Evolutionary conservation across 2,113 vertebrate species (phyloP).

Genomic region (Rhombomys opimus): DNA sequence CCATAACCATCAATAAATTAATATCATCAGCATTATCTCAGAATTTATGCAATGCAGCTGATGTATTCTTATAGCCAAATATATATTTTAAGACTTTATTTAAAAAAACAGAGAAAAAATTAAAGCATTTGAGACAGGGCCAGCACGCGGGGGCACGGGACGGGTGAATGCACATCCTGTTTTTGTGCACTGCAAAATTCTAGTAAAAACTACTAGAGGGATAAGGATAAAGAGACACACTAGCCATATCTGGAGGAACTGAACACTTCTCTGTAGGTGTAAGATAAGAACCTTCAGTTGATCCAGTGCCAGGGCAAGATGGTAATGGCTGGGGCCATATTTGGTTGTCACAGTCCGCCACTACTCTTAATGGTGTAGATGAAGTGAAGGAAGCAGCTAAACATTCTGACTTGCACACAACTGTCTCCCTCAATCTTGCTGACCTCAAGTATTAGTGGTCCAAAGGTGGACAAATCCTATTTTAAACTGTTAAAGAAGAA

Average conservation of each 20-base stretch:
- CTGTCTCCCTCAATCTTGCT: neutral
- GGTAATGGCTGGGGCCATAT: neutral
- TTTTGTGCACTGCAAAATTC: neutral
- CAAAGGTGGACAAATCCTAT: neutral
- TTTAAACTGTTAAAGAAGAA: neutral
- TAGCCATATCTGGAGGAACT: neutral
- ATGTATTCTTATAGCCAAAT: slow-evolving; percentile 8
- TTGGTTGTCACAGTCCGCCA: neutral
- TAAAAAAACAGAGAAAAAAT: neutral
- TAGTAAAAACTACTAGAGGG: neutral
- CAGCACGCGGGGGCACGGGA: neutral
- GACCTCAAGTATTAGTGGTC: neutral
- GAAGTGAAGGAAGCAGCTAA: neutral
- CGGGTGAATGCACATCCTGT: neutral
- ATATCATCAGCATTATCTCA: slow-evolving; percentile 8
- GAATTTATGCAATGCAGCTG: neutral
- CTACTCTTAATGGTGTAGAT: no score
- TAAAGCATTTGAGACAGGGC: neutral
- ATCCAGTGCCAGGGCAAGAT: neutral
- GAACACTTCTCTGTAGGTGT: neutral
- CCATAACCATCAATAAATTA: neutral
- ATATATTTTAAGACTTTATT: slow-evolving; percentile 19
- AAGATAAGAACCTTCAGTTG: neutral
- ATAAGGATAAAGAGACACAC: neutral
- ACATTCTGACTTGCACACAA: no score